phyloP scores from a whole-genome alignment of 2,888 invertebrate species.

The Operophtera brumata region DNA sequence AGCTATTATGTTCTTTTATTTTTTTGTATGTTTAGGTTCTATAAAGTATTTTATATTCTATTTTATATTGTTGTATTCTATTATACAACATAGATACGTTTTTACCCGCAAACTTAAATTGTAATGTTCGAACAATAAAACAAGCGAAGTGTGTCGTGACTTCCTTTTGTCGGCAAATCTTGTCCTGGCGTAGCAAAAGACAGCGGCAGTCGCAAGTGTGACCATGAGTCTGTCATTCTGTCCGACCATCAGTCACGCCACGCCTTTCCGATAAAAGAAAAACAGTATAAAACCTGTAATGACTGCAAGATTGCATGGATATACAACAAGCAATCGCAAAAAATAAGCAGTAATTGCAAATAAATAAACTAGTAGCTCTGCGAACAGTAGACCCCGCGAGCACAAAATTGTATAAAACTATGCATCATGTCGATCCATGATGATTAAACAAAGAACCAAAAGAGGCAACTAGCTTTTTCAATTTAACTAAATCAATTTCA shows the following conservation, averaged over 20 bases:
- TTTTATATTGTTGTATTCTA: too few species aligned
- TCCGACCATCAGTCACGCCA: slow-evolving; percentile 28
- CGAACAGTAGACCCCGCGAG: too few species aligned
- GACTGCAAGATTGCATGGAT: slow-evolving; percentile 16
- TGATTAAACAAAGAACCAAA: too few species aligned
- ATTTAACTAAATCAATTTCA: too few species aligned
- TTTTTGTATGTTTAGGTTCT: too few species aligned
- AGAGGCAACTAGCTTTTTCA: too few species aligned
- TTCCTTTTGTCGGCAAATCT: slow-evolving; percentile 27
- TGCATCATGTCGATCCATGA: too few species aligned
- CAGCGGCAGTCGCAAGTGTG: slow-evolving; percentile 20
- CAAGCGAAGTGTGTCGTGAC: slow-evolving; percentile 20
- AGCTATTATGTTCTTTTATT: too few species aligned
- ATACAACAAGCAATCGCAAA: slow-evolving; percentile 20
- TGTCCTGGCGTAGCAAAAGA: slow-evolving; percentile 27
- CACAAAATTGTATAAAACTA: too few species aligned
- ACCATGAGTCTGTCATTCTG: slow-evolving; percentile 25
- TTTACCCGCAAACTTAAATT: background rate
- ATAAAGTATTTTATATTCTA: too few species aligned
- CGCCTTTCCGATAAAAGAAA: slow-evolving; percentile 21
- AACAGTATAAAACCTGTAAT: slow-evolving; percentile 14
- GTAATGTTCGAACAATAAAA: slow-evolving; percentile 10
- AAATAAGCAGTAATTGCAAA: slow-evolving; percentile 47
- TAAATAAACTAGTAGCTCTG: slow-evolving; percentile 32
- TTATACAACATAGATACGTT: too few species aligned